phyloP scores from a whole-genome alignment of 2,113 vertebrate species.

The Nasalis larvatus region DNA sequence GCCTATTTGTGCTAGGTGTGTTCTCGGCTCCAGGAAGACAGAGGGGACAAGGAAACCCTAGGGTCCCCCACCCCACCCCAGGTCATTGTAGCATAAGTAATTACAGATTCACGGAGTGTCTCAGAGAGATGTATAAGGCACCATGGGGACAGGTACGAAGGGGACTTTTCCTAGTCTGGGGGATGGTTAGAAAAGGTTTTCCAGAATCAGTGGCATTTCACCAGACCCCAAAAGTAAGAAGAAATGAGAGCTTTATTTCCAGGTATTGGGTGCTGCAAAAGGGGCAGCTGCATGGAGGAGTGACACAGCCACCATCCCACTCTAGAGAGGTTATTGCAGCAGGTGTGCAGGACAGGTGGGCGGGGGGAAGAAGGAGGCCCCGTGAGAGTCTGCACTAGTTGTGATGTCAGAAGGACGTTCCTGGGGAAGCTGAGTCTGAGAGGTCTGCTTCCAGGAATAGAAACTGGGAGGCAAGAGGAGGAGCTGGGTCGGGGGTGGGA shows the following conservation, averaged over 20 bases:
- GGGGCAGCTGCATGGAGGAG: neutral
- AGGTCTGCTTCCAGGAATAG: neutral
- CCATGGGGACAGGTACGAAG: neutral
- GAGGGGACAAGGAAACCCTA: neutral
- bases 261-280: neutral
- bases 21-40: neutral
- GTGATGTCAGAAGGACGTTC: neutral
- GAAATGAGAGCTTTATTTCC: neutral
- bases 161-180: neutral
- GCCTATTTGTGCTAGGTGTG: neutral
- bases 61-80: neutral
- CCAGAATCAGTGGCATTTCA: neutral
- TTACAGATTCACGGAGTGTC: neutral
- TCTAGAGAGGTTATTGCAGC: neutral
- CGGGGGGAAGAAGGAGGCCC: neutral
- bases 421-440: neutral
- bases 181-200: neutral
- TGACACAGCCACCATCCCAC: neutral
- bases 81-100: neutral
- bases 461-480: neutral
- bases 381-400: rapidly evolving
- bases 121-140: neutral
- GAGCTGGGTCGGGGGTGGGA: neutral
- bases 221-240: neutral
- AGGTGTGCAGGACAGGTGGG: neutral